Base-by-base conservation (phyloP, 2,797 vertebrate species). In the Diceros bicornis region DNA sequence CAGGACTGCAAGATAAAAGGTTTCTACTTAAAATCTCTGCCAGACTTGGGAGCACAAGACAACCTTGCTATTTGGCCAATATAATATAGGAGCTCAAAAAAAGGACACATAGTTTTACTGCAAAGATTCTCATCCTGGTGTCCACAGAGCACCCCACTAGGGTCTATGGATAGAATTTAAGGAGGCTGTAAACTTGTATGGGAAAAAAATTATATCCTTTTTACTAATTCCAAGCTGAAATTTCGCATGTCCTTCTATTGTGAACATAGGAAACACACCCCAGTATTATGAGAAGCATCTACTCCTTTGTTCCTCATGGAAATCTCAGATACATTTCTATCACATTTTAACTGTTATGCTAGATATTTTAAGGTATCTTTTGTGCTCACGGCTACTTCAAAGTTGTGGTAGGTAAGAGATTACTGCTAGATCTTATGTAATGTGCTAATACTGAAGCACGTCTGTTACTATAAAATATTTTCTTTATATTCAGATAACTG, bases 1-100 rank as follows among this genome's bases (percentile, higher is more conserved):
- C 18, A 4, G 37, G 16, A 47, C 2, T 2, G 0, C 4, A 20
- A 17, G 37, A 25, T 6, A n/a, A 7, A 57, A 25, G 55, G 8
- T 18, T 44, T 41, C 66, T 6, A 9, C 18, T 37, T 32, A 25
- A 64, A 27, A 7, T 17, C 27, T 57, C 74, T 69, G 10, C 1
- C 50, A 32, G 87, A 44, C 14, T 11, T 61, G 5, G 74, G 16
- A 44, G 18, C 27, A 14, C 16, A 29, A 72, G 62, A 25, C 52
- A 61, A 44, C 1, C 7, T 2, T n/a, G 16, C 21, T 18, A 3
- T 18, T 1, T 61, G 68, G 32, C 18, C 13, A 16, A 1, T 2
- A 7, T 7, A 20, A 50, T 7, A 16, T 29, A 64, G 47, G 25
- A 37, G 29, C 32, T 27, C 50, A 12, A 32, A 44, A 27, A 29